Conservation (phyloP, 2,888 invertebrate genomes). For the Rhodophaea formosa region DNA sequence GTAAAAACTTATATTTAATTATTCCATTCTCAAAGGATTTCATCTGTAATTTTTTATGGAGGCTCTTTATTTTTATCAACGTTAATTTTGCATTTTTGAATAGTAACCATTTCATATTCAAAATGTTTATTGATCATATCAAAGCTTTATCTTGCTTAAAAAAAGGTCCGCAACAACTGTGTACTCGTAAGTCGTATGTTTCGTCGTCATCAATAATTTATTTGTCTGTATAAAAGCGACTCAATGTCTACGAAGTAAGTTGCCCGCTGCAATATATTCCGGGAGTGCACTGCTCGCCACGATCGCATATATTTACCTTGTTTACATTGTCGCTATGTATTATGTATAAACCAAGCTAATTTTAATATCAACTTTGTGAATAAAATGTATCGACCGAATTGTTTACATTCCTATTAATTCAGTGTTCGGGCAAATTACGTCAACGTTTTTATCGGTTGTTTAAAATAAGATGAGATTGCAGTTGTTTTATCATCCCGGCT, state of each 20-base stretch:
- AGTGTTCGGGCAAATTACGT: neutral
- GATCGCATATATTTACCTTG: neutral
- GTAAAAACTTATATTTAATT: too few relatives aligned
- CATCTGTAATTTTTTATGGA: too few relatives aligned
- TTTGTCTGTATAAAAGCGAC: neutral
- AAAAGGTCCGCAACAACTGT: too few relatives aligned
- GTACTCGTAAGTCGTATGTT: too few relatives aligned
- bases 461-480: neutral
- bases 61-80: too few relatives aligned
- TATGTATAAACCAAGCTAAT: neutral
- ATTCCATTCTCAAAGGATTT: too few relatives aligned
- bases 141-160: too few relatives aligned
- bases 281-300: neutral
- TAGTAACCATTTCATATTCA: too few relatives aligned
- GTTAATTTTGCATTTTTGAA: too few relatives aligned
- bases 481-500: too few relatives aligned
- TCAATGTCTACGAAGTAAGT: neutral
- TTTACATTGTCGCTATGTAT: neutral
- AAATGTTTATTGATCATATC: too few relatives aligned
- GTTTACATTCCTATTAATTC: neutral
- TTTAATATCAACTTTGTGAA: neutral
- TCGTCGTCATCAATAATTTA: too few relatives aligned
- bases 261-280: neutral
- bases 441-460: neutral
- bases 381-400: neutral